These are phyloP conservation scores for Mycteria americana DNA, from an alignment of 2,797 vertebrate species.

Conservation along the genomic window DNA sequence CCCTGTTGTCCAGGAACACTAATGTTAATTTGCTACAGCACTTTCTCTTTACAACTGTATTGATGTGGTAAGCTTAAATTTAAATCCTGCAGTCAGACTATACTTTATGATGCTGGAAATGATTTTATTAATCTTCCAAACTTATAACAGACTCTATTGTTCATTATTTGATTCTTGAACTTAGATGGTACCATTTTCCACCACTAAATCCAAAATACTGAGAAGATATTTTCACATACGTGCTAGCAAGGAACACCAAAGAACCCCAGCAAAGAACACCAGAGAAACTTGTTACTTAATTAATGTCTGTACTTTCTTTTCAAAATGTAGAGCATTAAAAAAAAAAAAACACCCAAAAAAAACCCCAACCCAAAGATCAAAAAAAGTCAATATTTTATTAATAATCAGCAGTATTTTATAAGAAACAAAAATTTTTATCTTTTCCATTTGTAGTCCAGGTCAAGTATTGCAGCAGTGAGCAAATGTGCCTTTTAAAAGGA, in stretches of 20 bases:
- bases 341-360: not conserved
- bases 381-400: not conserved
- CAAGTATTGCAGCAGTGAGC: not conserved
- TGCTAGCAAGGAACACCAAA: not conserved
- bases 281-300: not conserved
- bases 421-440: not conserved
- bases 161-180: not conserved
- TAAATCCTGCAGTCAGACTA: not conserved
- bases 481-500: not conserved
- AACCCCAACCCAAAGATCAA: fast-evolving
- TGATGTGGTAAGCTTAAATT: not conserved
- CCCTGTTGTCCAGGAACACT: not conserved
- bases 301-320: not conserved
- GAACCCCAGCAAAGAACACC: not conserved
- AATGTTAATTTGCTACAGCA: not conserved
- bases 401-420: not conserved
- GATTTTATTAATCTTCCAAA: not conserved
- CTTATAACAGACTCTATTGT: not conserved
- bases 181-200: not conserved
- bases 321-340: not conserved
- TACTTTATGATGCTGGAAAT: not conserved
- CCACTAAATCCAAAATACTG: not conserved
- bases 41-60: not conserved
- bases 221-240: not conserved
- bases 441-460: not conserved